A percentile compares a stretch with the other conserved stretches of the same genome.
phyloP scores from a whole-genome alignment of 2,888 invertebrate species.

The Ochropacha duplaris region DNA sequence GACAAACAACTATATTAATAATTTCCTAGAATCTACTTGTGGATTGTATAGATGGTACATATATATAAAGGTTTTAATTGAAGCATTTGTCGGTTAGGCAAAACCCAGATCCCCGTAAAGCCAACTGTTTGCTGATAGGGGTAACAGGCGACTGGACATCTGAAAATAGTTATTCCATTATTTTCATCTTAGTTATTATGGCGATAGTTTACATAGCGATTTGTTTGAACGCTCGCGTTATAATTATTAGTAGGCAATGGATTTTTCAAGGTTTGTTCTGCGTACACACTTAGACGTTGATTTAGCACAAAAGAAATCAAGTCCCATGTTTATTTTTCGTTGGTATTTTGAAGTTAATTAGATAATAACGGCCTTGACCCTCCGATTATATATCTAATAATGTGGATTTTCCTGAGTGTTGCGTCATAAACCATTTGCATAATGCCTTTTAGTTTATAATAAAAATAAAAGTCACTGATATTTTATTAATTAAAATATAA shows the following conservation, averaged over 20 bases:
- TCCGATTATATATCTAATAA: neutral
- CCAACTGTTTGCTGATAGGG: neutral
- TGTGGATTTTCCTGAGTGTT: neutral
- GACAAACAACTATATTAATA: too few relatives aligned
- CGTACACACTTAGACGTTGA: neutral
- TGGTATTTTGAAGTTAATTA: neutral
- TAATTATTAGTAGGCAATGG: neutral
- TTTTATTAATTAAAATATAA: neutral
- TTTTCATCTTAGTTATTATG: neutral
- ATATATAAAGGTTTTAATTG: too few relatives aligned
- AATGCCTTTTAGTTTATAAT: neutral
- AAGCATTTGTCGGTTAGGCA: too few relatives aligned
- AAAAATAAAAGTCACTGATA: neutral
- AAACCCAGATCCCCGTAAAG: neutral
- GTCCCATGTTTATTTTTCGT: neutral
- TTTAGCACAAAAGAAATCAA: neutral
- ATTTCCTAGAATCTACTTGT: too few relatives aligned
- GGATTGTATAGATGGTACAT: neutral
- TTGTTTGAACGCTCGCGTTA: neutral
- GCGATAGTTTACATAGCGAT: too few relatives aligned
- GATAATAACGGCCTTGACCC: neutral
- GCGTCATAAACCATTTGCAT: neutral
- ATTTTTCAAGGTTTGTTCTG: neutral
- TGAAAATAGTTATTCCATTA: too few relatives aligned
- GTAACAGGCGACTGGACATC: too few relatives aligned